A percentile compares a stretch with the other conserved stretches of the same genome.
Conservation (phyloP, 2,888 invertebrate genomes). For the Ichneumon xanthorius region DNA sequence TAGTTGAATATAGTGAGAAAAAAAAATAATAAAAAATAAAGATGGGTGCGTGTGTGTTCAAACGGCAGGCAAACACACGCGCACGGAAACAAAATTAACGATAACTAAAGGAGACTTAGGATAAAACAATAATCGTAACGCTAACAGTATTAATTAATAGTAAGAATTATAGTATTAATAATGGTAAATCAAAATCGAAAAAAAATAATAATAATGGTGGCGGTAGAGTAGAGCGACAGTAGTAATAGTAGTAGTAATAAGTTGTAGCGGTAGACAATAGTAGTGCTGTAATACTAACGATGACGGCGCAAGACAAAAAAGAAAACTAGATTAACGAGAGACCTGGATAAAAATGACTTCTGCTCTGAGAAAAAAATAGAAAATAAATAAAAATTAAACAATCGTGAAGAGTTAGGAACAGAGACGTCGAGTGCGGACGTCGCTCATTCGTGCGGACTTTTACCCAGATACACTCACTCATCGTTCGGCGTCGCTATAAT, state of each 20-base stretch:
- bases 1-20: constrained; percentile 40
- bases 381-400: constrained; percentile 10
- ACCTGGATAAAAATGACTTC: constrained; percentile 44
- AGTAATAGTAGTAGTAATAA: constrained; percentile 61
- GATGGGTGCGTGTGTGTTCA: constrained; percentile 20
- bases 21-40: constrained; percentile 15
- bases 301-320: constrained; percentile 49
- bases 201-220: constrained; percentile 59
- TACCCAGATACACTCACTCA: constrained; percentile 39
- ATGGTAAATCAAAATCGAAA: constrained; percentile 66
- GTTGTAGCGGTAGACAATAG: constrained; percentile 59
- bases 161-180: constrained; percentile 65
- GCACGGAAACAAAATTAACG: constrained; percentile 52
- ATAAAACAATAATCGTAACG: constrained; percentile 59
- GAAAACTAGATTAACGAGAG: constrained; percentile 49
- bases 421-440: constrained; percentile 30
- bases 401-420: constrained; percentile 56
- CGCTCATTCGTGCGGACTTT: constrained; percentile 33
- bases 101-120: constrained; percentile 49
- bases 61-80: constrained; percentile 25
- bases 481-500: constrained; percentile 22
- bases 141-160: constrained; percentile 64
- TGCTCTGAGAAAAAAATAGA: constrained; percentile 11
- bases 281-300: constrained; percentile 56
- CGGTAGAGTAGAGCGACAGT: constrained; percentile 58